A percentile compares a stretch with the other conserved stretches of the same genome.
Conservation (phyloP, 2,797 vertebrate genomes). For the Ceryle rudis region DNA sequence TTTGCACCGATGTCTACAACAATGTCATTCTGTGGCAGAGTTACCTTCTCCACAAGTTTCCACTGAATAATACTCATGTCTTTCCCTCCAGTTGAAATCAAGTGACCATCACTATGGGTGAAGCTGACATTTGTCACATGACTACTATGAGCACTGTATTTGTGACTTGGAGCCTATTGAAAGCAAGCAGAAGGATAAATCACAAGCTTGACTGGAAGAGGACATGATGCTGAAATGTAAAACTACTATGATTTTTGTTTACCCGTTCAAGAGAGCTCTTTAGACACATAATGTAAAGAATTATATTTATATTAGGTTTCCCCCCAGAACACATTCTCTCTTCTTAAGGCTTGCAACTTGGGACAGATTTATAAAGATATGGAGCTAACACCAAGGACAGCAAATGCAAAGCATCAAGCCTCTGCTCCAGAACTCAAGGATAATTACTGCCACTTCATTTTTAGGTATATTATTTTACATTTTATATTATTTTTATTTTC, state of each 20-base stretch:
- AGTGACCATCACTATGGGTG: conserved; percentile 88
- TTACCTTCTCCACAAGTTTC: conserved; percentile 90
- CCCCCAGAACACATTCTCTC: not conserved
- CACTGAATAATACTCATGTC: conserved; percentile 98
- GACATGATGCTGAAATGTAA: accelerated
- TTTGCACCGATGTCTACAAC: conserved; percentile 60
- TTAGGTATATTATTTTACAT: not conserved
- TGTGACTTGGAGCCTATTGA: conserved; percentile 92
- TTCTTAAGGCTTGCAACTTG: not conserved
- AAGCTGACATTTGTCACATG: conserved; percentile 99
- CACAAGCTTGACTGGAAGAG: not conserved
- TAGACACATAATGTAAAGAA: not conserved
- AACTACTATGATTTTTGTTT: not conserved
- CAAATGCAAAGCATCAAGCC: not conserved
- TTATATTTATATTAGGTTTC: not conserved
- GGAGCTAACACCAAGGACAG: not conserved
- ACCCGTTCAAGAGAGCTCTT: not conserved
- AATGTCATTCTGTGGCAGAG: conserved; percentile 80
- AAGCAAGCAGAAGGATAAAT: conserved; percentile 35
- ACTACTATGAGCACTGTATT: conserved; percentile 97
- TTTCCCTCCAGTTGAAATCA: conserved; percentile 96
- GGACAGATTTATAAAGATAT: not conserved
- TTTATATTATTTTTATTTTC: not conserved
- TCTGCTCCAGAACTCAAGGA: not conserved
- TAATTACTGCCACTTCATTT: not conserved